These are phyloP conservation scores for Monopterus albus DNA, from an alignment of 2,113 vertebrate genomes.

Conservation along the genomic window DNA sequence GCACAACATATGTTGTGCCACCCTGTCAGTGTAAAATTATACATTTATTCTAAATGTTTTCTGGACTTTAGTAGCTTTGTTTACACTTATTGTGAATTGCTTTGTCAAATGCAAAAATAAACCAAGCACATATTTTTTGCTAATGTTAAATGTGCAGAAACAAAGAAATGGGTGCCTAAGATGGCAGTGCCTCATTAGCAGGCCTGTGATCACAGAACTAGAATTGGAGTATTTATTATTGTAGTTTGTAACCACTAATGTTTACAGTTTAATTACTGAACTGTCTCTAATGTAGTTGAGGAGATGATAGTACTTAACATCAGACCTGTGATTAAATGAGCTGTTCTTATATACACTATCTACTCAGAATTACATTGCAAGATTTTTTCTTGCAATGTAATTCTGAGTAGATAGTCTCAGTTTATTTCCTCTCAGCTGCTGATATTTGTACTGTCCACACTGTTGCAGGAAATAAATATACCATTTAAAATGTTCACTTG, in stretches of 20 bases:
- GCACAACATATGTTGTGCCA: too few species aligned
- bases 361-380: slow-evolving; percentile 34
- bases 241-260: slow-evolving; percentile 21
- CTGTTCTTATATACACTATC: slow-evolving; percentile 14
- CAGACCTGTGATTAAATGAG: slow-evolving; percentile 37
- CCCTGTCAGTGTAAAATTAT: not conserved
- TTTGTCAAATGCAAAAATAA: not conserved
- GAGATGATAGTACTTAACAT: slow-evolving; percentile 16
- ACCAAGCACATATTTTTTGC: not conserved
- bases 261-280: slow-evolving; percentile 33
- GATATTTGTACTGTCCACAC: not conserved
- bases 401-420: too few species aligned
- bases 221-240: slow-evolving; percentile 20
- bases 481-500: slow-evolving; percentile 23
- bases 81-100: not conserved
- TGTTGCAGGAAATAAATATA: slow-evolving; percentile 28
- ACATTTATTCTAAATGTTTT: not conserved
- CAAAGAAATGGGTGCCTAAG: not conserved
- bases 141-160: not conserved
- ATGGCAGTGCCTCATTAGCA: not conserved
- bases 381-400: too few species aligned
- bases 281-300: not conserved
- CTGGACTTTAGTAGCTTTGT: not conserved
- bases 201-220: not conserved
- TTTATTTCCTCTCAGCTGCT: slow-evolving; percentile 23